These are phyloP conservation scores for Fragum sueziense DNA, from an alignment of 2,888 invertebrate genomes.

Conservation along the genomic window DNA sequence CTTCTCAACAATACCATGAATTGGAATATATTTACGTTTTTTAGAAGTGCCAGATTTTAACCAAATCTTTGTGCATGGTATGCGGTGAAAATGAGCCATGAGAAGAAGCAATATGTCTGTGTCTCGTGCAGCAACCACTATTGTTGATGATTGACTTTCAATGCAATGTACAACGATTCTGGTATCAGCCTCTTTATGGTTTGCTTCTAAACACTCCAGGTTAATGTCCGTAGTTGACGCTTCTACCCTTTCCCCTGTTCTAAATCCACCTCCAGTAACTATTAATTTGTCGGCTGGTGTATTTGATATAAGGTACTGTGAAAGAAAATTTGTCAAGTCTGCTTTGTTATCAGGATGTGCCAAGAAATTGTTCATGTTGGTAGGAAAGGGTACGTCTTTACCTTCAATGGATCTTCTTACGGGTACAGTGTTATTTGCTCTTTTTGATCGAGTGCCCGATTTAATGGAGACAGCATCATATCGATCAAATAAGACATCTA, in stretches of 20 bases:
- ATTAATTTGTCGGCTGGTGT: not conserved
- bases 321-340: slow-evolving; percentile 5
- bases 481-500: slow-evolving; percentile 5
- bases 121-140: not conserved
- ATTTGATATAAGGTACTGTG: not conserved
- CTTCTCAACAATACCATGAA: too few species aligned
- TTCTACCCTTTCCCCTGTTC: not conserved
- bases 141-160: not conserved
- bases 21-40: too few species aligned
- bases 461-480: slow-evolving; percentile 7
- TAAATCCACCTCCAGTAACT: not conserved
- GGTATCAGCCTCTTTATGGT: not conserved
- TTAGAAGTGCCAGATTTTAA: too few species aligned
- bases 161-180: slow-evolving; percentile 5
- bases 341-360: slow-evolving; percentile 13
- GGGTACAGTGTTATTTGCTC: not conserved
- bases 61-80: too few species aligned
- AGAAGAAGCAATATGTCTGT: slow-evolving; percentile 5
- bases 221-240: not conserved
- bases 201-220: not conserved
- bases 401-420: slow-evolving; percentile 15
- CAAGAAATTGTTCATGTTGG: slow-evolving; percentile 2
- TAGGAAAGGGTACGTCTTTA: slow-evolving; percentile 5
- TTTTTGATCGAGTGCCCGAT: not conserved
- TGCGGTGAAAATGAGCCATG: too few species aligned